Evolutionary conservation across 2,113 vertebrate species (phyloP), one percentile per base, ranked within the genome.

Genomic region (Otolemur garnettii): DNA sequence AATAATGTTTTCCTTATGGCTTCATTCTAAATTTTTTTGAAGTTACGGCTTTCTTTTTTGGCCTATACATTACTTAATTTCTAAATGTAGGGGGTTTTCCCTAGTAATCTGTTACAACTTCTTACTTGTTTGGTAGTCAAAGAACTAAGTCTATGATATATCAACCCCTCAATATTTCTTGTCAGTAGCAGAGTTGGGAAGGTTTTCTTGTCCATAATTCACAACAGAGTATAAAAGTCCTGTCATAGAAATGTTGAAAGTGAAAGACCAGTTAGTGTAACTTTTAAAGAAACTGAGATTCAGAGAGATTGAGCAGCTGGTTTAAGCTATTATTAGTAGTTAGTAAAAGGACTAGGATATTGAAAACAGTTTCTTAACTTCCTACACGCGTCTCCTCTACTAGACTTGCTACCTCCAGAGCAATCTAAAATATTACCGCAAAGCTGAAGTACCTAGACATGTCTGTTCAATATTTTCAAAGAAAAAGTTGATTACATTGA

Each of bases 61-160:
- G 62, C 4, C 10, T 79, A 38, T 22, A 24, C 2, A 81, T n/a
- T 93, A 75, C 68, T 93, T 87, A 83, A 93, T 82, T 82, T 90
- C 72, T 55, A 87, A 91, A 72, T 30, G 18, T 68, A 42, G 59
- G 22, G 22, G 45, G 59, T 55, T 72, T 83, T 93, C 59, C 35
- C 35, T 78, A 66, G 69, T 64, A 24, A 69, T 64, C 19, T 22
- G 77, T 57, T 72, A 6, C 19, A 35, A 28, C 68, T 74, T 75
- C 68, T 92, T n/a, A 77, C 11, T 75, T 87, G 28, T 71, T 21
- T 26, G 53, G 35, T 94, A 5, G 17, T 66, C 66, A 75, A 86
- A 57, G 21, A 74, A 66, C 24, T 82, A 35, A 50, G 60, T 38
- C 50, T 84, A 92, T 38, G 66, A 68, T 62, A 21, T 19, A 68